Percentiles rank a stretch among this genome's conserved stretches.
Evolutionary conservation across 2,797 vertebrate species (phyloP).

Genomic region (Valencia hispanica): DNA sequence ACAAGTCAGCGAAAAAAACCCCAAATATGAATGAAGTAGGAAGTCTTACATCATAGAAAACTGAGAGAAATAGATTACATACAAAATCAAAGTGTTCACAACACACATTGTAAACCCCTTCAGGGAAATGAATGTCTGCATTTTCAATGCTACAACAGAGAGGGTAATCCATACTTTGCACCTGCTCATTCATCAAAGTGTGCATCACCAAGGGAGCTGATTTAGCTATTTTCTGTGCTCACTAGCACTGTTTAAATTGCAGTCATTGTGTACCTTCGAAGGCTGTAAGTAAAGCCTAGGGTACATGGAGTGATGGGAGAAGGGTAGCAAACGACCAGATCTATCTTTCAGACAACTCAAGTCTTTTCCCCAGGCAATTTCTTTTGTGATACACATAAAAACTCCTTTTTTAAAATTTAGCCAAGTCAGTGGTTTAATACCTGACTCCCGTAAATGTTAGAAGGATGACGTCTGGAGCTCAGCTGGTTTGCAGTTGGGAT

Average conservation of each 20-base stretch:
- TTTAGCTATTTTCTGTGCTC: constrained; percentile 48
- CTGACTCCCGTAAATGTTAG: constrained; percentile 29
- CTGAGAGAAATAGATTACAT: constrained; percentile 9
- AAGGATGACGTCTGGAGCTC: constrained; percentile 7
- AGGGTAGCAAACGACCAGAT: constrained; percentile 49
- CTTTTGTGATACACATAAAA: constrained; percentile 40
- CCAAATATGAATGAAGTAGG: constrained; percentile 1
- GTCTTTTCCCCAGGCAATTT: constrained; percentile 45
- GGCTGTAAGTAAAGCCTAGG: constrained; percentile 52
- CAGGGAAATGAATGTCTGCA: constrained; percentile 42
- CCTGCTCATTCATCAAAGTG: constrained; percentile 68
- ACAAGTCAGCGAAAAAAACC: constrained; percentile 4
- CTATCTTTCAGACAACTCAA: constrained; percentile 32
- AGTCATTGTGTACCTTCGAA: constrained; percentile 41
- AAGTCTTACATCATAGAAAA: neutral
- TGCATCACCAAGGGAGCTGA: constrained; percentile 56
- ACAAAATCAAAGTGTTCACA: constrained; percentile 9
- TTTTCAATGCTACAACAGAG: constrained; percentile 48
- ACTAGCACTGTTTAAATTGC: constrained; percentile 55
- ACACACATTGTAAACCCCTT: constrained; percentile 15
- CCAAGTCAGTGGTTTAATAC: constrained; percentile 20
- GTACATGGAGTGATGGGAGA: constrained; percentile 54
- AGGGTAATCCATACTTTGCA: constrained; percentile 63
- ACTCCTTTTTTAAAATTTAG: constrained; percentile 32
- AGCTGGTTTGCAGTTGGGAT: constrained; percentile 23